Conservation (phyloP, 2,888 invertebrate species). For the Lasioglossum villosulum region DNA sequence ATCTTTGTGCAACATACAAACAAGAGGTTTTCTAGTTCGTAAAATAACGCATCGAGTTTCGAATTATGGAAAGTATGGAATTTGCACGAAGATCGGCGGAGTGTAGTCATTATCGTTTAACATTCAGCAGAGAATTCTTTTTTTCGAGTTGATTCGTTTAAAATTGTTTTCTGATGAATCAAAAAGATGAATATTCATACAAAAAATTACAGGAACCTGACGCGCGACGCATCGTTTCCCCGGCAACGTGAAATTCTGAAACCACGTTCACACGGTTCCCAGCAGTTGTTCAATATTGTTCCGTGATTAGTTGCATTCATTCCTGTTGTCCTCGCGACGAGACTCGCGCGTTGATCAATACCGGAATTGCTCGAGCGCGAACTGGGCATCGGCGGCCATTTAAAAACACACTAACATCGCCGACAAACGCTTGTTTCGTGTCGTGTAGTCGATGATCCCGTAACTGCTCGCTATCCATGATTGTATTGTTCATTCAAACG, state of each 20-base stretch:
- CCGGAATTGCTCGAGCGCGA: slow-evolving; percentile 11
- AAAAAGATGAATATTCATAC: background rate
- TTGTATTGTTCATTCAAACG: background rate
- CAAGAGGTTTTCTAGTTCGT: background rate
- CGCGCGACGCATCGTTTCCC: background rate
- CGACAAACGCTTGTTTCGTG: background rate
- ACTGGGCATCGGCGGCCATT: background rate
- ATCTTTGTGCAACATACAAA: too few species aligned
- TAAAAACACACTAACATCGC: background rate
- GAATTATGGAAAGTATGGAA: too few species aligned
- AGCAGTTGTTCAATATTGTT: slow-evolving; percentile 12
- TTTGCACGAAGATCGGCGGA: background rate
- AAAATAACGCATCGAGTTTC: background rate
- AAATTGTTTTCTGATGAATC: background rate
- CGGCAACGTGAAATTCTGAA: background rate
- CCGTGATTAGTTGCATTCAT: slow-evolving; percentile 21
- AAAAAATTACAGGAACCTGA: background rate
- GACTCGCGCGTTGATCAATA: slow-evolving; percentile 18
- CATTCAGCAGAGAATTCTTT: background rate
- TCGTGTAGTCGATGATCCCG: background rate
- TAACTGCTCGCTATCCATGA: background rate
- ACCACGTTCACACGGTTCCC: background rate
- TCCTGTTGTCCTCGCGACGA: background rate
- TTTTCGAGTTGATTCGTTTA: background rate
- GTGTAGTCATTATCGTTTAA: background rate